Percentiles rank a stretch among this genome's conserved stretches.
Conservation (phyloP, 2,797 vertebrate genomes). For the Poecilia velifera region DNA sequence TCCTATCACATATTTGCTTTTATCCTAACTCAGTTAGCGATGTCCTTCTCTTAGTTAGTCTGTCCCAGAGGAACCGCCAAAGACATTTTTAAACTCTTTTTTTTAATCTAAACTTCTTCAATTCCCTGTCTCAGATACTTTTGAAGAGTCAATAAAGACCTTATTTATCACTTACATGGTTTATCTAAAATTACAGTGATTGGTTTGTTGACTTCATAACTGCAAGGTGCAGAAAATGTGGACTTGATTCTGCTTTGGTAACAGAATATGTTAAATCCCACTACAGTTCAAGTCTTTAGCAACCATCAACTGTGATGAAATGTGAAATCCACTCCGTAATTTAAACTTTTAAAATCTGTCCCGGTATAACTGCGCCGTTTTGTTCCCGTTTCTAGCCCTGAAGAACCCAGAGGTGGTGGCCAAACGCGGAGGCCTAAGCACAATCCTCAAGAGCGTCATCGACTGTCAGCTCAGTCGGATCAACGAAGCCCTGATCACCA, state of each 20-base stretch:
- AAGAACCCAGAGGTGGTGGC: slow-evolving; percentile 98
- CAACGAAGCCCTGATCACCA: slow-evolving; percentile 98
- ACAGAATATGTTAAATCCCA: background rate
- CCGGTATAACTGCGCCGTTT: background rate
- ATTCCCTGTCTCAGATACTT: background rate
- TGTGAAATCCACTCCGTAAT: background rate
- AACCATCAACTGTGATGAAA: background rate
- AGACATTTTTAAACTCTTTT: no score
- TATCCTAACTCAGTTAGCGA: background rate
- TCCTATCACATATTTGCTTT: background rate
- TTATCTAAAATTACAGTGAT: background rate
- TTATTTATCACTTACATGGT: background rate
- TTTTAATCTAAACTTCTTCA: no score
- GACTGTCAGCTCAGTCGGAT: slow-evolving; percentile 98
- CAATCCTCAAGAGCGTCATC: slow-evolving; percentile 97
- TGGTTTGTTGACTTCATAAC: background rate
- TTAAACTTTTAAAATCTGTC: background rate
- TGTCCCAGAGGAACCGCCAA: background rate
- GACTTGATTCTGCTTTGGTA: background rate
- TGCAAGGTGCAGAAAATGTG: background rate
- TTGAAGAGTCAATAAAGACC: background rate
- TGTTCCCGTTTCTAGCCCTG: slow-evolving; percentile 81
- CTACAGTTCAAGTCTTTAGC: background rate
- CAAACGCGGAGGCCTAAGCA: slow-evolving; percentile 93
- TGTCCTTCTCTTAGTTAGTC: no score